Conservation (phyloP, 2,888 invertebrate genomes). For the Tenthredo amoena region DNA sequence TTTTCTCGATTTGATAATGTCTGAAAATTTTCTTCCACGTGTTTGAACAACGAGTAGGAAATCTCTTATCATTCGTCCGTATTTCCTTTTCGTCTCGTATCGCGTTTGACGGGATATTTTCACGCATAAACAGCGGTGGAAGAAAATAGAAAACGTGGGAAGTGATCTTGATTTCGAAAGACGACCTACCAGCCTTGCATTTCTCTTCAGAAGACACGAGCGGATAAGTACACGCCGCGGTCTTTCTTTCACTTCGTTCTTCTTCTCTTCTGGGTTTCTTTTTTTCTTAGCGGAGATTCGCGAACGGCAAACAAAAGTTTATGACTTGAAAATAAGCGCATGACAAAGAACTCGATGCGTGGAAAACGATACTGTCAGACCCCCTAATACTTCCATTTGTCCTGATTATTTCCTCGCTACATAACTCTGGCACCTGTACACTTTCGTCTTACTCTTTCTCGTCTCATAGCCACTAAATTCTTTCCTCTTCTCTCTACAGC, state of each 20-base stretch:
- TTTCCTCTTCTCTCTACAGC: constrained; percentile 16
- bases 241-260: background rate
- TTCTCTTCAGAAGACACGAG: background rate
- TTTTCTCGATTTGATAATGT: background rate
- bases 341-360: constrained; percentile 43
- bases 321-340: constrained; percentile 47
- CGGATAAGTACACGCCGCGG: background rate
- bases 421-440: constrained; percentile 47
- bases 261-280: background rate
- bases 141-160: background rate
- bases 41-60: background rate
- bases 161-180: background rate
- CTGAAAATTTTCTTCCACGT: background rate
- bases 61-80: background rate
- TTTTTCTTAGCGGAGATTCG: background rate
- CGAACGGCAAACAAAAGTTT: constrained; percentile 25
- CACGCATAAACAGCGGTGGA: background rate
- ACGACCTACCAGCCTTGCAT: background rate
- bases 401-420: constrained; percentile 51
- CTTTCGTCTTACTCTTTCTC: constrained; percentile 28
- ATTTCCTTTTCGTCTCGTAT: background rate
- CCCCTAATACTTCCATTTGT: constrained; percentile 48
- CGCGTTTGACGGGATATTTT: background rate
- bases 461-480: constrained; percentile 36
- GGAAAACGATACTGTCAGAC: constrained; percentile 50